phyloP scores from a whole-genome alignment of 2,113 vertebrate genomes.

The Agapornis roseicollis region DNA sequence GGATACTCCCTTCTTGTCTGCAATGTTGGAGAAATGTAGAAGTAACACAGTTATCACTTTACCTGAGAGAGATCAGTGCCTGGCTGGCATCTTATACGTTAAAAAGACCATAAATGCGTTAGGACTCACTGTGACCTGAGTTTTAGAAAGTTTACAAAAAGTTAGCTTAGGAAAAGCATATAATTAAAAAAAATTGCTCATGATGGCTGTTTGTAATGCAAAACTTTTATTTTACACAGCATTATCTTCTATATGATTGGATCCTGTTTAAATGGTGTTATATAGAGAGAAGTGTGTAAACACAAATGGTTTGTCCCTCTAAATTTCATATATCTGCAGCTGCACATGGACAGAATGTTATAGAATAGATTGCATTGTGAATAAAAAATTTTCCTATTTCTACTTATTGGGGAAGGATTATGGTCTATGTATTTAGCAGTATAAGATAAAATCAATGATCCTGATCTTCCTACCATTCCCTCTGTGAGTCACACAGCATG shows the following conservation, averaged over 20 bases:
- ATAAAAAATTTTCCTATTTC: neutral
- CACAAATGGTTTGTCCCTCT: neutral
- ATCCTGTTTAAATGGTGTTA: neutral
- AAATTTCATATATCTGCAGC: neutral
- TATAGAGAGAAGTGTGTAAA: neutral
- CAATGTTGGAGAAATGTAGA: neutral
- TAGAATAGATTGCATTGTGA: neutral
- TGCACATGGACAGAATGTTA: neutral
- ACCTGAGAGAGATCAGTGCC: neutral
- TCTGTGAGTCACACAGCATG: slow-evolving; percentile 5
- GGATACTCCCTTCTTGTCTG: neutral
- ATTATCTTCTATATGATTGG: neutral
- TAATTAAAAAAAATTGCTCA: neutral
- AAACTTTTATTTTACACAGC: neutral
- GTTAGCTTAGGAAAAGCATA: neutral
- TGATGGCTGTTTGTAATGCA: neutral
- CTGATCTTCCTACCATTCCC: neutral
- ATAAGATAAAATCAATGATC: neutral
- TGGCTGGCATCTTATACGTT: neutral
- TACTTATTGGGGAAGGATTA: neutral
- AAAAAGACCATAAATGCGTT: neutral
- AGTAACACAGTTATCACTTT: neutral
- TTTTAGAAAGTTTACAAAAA: neutral
- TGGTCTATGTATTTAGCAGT: neutral
- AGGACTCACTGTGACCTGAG: neutral